Conservation (phyloP, 2,797 vertebrate genomes). For the Rhinichthys osculus region DNA sequence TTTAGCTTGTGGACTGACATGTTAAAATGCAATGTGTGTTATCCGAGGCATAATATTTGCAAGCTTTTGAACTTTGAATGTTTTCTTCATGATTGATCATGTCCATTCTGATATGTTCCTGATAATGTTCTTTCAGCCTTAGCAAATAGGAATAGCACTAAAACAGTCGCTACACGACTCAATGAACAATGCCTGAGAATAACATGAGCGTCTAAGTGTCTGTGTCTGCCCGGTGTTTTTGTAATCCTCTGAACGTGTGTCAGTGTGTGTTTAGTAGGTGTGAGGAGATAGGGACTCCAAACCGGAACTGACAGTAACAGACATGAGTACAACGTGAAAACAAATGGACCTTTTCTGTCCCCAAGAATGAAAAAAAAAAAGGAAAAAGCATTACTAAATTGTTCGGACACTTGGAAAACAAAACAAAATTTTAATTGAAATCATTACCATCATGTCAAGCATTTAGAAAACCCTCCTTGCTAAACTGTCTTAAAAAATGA, state of each 20-base stretch:
- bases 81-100: background rate
- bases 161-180: background rate
- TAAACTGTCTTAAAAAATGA: background rate
- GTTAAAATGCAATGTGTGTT: background rate
- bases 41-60: background rate
- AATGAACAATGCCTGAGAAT: background rate
- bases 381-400: background rate
- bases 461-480: background rate
- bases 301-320: conserved; percentile 20
- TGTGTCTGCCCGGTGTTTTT: conserved; percentile 52
- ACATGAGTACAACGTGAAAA: background rate
- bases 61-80: background rate
- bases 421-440: too few relatives aligned
- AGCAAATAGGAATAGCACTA: background rate
- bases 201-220: background rate
- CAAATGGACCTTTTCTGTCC: background rate
- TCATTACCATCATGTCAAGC: background rate
- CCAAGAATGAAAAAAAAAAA: background rate
- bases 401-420: background rate
- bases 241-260: conserved; percentile 21
- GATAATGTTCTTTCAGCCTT: background rate
- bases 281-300: conserved; percentile 30
- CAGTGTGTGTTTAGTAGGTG: conserved; percentile 59
- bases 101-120: background rate
- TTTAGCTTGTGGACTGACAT: background rate